Percentiles rank a stretch among this genome's conserved stretches.
Conservation (phyloP, 2,888 invertebrate species). For the Tetragonisca angustula region DNA sequence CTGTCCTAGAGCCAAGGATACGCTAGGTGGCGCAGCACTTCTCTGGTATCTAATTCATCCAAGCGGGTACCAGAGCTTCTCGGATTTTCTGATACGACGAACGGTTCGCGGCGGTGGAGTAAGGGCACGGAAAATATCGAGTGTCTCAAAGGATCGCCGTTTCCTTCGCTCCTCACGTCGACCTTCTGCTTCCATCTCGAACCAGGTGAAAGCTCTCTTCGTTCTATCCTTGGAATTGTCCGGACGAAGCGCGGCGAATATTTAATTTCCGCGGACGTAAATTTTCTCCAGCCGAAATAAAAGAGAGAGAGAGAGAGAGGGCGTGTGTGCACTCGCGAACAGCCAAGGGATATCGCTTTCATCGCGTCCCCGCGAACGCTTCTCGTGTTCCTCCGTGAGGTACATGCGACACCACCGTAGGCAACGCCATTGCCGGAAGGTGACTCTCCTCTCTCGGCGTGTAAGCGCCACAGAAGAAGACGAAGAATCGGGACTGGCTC, state of each 20-base stretch:
- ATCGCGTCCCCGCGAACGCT: constrained; percentile 51
- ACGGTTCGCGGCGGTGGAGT: background rate
- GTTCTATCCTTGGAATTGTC: constrained; percentile 27
- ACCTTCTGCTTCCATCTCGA: background rate
- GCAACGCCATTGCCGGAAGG: constrained; percentile 68
- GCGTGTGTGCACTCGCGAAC: background rate
- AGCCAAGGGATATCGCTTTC: constrained; percentile 56
- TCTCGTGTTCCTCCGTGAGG: constrained; percentile 58
- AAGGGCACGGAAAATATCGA: constrained; percentile 57
- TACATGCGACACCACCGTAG: constrained; percentile 64
- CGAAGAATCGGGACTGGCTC: constrained; percentile 17
- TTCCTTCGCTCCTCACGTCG: constrained; percentile 18
- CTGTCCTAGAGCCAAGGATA: constrained; percentile 55
- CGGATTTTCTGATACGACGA: constrained; percentile 63
- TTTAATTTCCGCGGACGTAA: constrained; percentile 53
- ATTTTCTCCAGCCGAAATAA: constrained; percentile 44
- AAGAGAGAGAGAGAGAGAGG: background rate
- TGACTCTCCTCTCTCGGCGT: constrained; percentile 31
- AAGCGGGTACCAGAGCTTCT: constrained; percentile 50
- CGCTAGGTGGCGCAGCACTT: constrained; percentile 56
- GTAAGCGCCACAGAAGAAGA: constrained; percentile 59
- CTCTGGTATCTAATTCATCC: constrained; percentile 61
- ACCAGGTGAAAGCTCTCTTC: constrained; percentile 17
- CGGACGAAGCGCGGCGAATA: constrained; percentile 1
- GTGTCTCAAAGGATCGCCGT: constrained; percentile 64